Conservation (phyloP, 2,888 invertebrate genomes). For the Sinotaia quadrata region DNA sequence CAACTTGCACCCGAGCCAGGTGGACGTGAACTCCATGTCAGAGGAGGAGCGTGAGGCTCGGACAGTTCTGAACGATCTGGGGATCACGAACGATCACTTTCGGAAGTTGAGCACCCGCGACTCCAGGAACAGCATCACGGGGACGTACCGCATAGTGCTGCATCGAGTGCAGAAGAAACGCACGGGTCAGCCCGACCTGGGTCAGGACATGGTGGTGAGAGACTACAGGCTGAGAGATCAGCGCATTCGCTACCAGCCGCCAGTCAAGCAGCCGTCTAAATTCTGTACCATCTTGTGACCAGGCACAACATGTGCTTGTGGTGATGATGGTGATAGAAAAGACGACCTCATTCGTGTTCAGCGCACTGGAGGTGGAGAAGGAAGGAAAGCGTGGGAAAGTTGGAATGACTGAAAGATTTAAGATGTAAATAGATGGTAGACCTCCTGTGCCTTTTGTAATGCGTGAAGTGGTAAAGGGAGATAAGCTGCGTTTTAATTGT, state of each 20-base stretch:
- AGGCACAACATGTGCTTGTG: not conserved
- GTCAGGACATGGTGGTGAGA: constrained; percentile 17
- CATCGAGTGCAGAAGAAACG: constrained; percentile 73
- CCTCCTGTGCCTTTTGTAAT: too few species aligned
- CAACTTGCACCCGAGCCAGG: constrained; percentile 61
- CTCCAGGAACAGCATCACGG: constrained; percentile 79
- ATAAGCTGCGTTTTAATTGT: too few species aligned
- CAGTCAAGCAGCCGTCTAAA: constrained; percentile 44
- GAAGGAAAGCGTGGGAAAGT: too few species aligned
- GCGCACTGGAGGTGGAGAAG: too few species aligned
- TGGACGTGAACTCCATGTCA: constrained; percentile 42
- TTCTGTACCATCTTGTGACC: constrained; percentile 48
- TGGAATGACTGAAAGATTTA: too few species aligned
- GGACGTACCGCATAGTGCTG: constrained; percentile 81
- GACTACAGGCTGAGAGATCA: constrained; percentile 25
- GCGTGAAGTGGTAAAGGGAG: too few species aligned
- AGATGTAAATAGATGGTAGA: too few species aligned
- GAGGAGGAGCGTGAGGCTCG: constrained; percentile 75
- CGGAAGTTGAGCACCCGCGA: constrained; percentile 76
- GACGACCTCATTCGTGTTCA: too few species aligned
- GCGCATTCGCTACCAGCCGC: constrained; percentile 10
- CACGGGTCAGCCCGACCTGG: constrained; percentile 44
- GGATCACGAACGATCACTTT: constrained; percentile 78
- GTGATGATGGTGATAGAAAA: too few species aligned
- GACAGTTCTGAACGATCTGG: constrained; percentile 76